Evolutionary conservation across 2,797 vertebrate species (phyloP), one percentile per base, ranked within the genome.

Genomic region (Aeoliscus strigatus): DNA sequence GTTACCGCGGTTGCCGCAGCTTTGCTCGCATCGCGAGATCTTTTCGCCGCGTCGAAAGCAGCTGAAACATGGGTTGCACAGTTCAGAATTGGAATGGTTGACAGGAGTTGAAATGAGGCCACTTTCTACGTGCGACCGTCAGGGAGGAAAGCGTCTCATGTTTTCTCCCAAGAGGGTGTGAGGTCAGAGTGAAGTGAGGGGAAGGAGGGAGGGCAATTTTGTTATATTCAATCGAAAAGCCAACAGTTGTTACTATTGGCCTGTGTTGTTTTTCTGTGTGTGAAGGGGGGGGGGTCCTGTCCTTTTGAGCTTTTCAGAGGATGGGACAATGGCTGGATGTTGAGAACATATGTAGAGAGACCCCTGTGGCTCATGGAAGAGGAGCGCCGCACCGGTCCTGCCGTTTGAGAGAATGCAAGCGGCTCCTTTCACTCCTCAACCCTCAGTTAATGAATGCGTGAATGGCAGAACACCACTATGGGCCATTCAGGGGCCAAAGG

Each of bases 301-400:
- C 84, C 91, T 92, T 95, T 93, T 92, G 91, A 95, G 91, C 90
- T 89, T 92, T 94, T 94, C 91, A 94, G 88, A 92, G 84, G 89
- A 91, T 84, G 89, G 91, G 91, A 97, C 94, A 98, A 97, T 93
- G 84, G 92, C 82, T 90, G 89, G 92, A 92, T 92, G 93, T 96
- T 94, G 93, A 96, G 93, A 96, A 97, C 93, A 96, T 96, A 94
- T 96, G 94, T 94, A 96, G 91, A 88, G 88, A 91, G 90, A 93
- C 92, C 93, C 93, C 93, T 86, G 90, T 73, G 88, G 93, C 88
- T 93, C 92, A 88, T 86, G 88, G 88, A 84, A 87, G 91, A 93
- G 90, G 89, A 92, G 90, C 82, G 90, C 72, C 87, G 89, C 88
- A 91, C 92, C 89, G 91, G 89, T 90, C 90, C 88, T 84, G 85